Base-by-base conservation (phyloP, 2,113 vertebrate species). In the Cynocephalus volans region DNA sequence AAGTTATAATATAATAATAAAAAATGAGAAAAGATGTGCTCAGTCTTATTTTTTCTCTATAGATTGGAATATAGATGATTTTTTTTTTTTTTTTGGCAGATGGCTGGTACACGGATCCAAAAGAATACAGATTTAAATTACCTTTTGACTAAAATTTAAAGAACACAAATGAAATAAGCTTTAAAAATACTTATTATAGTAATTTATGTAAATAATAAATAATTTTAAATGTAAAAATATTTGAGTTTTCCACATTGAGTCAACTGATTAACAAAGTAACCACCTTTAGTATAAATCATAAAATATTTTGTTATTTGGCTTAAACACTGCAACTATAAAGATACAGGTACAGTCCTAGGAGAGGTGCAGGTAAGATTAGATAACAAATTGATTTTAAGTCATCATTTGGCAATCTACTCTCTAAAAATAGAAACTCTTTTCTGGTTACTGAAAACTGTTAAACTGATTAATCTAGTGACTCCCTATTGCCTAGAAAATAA, bases 111-210 rank as follows among this genome's bases (percentile, higher is more conserved):
- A 41, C 41, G 4, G 41, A 41, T 41, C 41, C 4, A 41, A 41
- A 41, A 41, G 41, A 41, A 41, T 72, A 75, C 10, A 84, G 28
- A n/a, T 81, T n/a, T 80, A 88, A 84, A 67, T 33, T 83, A 79
- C 8, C 36, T 60, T 79, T 88, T 87, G 54, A 58, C 9, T 95
- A 90, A 95, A 76, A 89, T 72, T 70, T 89, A 94, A 96, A 90
- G 52, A 67, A 56, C 2, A 64, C 23, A 77, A 82, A 48, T 31
- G 31, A 87, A 76, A 70, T 69, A 33, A 50, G 31, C 26, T 41
- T 72, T 70, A 54, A 33, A 50, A 86, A 82, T 11, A 52, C 45
- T 62, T 52, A 50, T 17, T 60, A 58, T 23, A 67, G 8, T 64
- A 45, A 87, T 82, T 64, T 77, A 56, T 5, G 8, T 45, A 77